Evolutionary conservation across 2,888 invertebrate species (phyloP).

Genomic region (Taphrorychus bicolor): DNA sequence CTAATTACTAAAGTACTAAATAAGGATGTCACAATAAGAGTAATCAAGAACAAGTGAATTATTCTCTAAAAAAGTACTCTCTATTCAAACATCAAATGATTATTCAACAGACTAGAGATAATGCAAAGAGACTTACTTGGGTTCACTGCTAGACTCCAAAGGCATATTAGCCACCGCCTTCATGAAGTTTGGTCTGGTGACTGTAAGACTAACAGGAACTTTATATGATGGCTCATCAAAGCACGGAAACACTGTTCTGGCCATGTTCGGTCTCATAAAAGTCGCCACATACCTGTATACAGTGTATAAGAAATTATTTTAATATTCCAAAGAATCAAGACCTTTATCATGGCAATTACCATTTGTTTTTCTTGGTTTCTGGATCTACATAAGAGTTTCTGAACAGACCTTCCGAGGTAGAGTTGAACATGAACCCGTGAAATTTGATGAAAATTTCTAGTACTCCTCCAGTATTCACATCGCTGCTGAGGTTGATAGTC

Average conservation of each 20-base stretch:
- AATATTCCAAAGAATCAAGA: background rate
- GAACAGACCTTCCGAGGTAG: conserved; percentile 73
- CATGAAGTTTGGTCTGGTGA: conserved; percentile 68
- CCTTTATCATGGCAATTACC: conserved; percentile 42
- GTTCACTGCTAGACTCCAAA: conserved; percentile 62
- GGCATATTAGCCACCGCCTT: conserved; percentile 71
- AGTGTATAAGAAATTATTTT: too few relatives aligned
- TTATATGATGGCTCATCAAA: conserved; percentile 82
- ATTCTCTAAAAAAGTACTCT: too few relatives aligned
- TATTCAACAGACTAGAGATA: too few relatives aligned
- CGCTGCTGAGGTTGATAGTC: conserved; percentile 67
- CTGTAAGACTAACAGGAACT: conserved; percentile 71
- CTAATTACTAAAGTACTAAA: too few relatives aligned
- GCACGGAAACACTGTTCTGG: conserved; percentile 80
- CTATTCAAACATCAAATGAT: too few relatives aligned
- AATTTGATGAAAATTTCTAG: conserved; percentile 72
- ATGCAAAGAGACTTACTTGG: too few relatives aligned
- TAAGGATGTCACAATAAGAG: too few relatives aligned
- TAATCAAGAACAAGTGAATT: too few relatives aligned
- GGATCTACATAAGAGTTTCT: conserved; percentile 68
- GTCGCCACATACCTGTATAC: conserved; percentile 66
- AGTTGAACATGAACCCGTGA: conserved; percentile 68
- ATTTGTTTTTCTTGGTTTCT: conserved; percentile 55
- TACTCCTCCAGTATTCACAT: conserved; percentile 64
- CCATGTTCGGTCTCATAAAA: conserved; percentile 75